Evolutionary conservation across 2,113 vertebrate genomes (phyloP).

Genomic region (Salvator merianae): DNA sequence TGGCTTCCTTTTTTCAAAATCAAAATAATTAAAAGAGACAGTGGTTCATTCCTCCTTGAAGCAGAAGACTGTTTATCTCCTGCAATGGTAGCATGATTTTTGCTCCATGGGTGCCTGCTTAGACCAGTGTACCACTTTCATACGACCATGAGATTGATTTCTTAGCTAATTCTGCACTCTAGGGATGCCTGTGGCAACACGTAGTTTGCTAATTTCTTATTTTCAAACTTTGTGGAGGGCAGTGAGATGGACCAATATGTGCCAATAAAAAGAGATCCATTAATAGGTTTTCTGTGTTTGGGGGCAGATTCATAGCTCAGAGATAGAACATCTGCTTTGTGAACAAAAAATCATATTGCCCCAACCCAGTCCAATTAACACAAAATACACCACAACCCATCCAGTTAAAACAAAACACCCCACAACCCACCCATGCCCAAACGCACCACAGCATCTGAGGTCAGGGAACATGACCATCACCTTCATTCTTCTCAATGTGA

Average conservation of each 20-base stretch:
- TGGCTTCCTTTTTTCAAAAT: conserved; percentile 19
- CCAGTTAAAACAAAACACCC: too few species aligned
- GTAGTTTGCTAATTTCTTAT: not conserved
- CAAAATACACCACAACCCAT: too few species aligned
- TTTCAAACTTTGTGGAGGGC: not conserved
- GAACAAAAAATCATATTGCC: too few species aligned
- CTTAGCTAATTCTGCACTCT: not conserved
- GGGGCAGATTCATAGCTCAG: not conserved
- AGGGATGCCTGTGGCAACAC: not conserved
- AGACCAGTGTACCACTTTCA: not conserved
- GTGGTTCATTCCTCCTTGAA: conserved; percentile 21
- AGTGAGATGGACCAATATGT: not conserved
- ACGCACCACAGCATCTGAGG: too few species aligned
- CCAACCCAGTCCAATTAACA: too few species aligned
- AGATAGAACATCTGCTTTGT: not conserved
- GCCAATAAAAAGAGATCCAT: not conserved
- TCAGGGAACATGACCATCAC: too few species aligned
- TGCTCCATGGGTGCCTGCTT: not conserved
- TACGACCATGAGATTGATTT: not conserved
- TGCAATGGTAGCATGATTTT: not conserved
- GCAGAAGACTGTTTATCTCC: conserved; percentile 24
- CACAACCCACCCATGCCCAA: too few species aligned
- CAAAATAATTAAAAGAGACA: not conserved
- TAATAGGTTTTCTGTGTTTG: not conserved
- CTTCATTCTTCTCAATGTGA: too few species aligned